Evolutionary conservation across 2,888 invertebrate species (phyloP).

Genomic region (Phaonia tiefii): DNA sequence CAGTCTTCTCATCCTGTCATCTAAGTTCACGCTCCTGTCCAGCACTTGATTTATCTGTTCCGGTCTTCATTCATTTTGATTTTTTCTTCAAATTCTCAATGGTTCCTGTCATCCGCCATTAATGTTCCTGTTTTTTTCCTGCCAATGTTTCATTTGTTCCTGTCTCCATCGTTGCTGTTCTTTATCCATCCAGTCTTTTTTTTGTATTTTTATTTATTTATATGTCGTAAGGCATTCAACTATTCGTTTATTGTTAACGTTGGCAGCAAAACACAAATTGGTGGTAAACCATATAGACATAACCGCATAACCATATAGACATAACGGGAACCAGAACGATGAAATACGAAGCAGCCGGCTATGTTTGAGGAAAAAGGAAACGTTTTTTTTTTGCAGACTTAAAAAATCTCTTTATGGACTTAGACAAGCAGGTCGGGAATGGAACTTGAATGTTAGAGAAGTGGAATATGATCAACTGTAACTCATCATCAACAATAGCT

Average conservation of each 20-base stretch:
- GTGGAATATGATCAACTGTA: slow-evolving; percentile 43
- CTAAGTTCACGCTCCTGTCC: too few relatives aligned
- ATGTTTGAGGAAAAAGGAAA: slow-evolving; percentile 27
- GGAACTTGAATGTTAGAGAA: slow-evolving; percentile 46
- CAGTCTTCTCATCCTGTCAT: too few relatives aligned
- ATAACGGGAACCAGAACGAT: background rate
- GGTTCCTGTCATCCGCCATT: slow-evolving; percentile 68
- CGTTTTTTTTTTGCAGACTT: slow-evolving; percentile 50
- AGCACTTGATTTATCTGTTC: too few relatives aligned
- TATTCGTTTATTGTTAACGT: slow-evolving; percentile 59
- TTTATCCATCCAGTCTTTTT: too few relatives aligned
- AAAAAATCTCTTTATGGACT: slow-evolving; percentile 29
- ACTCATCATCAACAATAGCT: slow-evolving; percentile 47
- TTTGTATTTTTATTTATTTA: too few relatives aligned
- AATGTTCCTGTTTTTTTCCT: too few relatives aligned
- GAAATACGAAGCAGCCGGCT: slow-evolving; percentile 2
- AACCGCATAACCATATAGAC: background rate
- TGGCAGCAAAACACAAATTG: slow-evolving; percentile 47
- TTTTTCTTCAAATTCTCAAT: slow-evolving; percentile 48
- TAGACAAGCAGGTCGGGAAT: slow-evolving; percentile 51
- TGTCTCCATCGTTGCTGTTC: too few relatives aligned
- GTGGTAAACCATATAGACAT: slow-evolving; percentile 61
- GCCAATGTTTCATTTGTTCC: too few relatives aligned
- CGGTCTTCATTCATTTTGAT: too few relatives aligned
- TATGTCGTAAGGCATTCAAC: too few relatives aligned